These are phyloP conservation scores for Callocephalon fimbriatum DNA, from an alignment of 2,113 vertebrate species.

Conservation along the genomic window DNA sequence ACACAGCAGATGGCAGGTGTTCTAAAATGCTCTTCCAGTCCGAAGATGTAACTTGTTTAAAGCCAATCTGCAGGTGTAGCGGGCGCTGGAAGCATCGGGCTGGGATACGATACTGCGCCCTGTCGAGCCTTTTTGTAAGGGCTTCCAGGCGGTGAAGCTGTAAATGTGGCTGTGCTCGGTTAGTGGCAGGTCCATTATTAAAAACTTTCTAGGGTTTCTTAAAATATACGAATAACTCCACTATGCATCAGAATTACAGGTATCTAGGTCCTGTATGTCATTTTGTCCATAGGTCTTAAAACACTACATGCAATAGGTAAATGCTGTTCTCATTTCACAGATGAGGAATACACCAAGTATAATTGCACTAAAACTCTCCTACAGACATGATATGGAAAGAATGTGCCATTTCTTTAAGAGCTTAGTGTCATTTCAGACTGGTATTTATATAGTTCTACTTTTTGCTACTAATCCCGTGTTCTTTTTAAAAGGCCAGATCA, in stretches of 20 bases:
- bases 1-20: too few species aligned
- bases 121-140: background rate
- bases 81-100: background rate
- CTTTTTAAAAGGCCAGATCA: background rate
- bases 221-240: background rate
- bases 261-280: background rate
- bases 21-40: too few species aligned
- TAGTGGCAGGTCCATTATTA: too few species aligned
- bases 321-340: background rate
- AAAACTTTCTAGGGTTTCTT: rapidly evolving
- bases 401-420: background rate
- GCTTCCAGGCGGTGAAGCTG: background rate
- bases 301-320: background rate
- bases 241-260: rapidly evolving
- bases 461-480: background rate
- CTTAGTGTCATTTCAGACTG: background rate
- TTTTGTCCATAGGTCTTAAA: background rate
- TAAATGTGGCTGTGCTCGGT: background rate
- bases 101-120: background rate
- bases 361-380: background rate
- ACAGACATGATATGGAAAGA: background rate
- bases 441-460: background rate
- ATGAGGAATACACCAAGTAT: background rate
- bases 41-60: too few species aligned
- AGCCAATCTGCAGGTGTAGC: too few species aligned